Base-by-base conservation (phyloP, 1,140 invertebrate genomes). In the Anthonomus grandis region DNA sequence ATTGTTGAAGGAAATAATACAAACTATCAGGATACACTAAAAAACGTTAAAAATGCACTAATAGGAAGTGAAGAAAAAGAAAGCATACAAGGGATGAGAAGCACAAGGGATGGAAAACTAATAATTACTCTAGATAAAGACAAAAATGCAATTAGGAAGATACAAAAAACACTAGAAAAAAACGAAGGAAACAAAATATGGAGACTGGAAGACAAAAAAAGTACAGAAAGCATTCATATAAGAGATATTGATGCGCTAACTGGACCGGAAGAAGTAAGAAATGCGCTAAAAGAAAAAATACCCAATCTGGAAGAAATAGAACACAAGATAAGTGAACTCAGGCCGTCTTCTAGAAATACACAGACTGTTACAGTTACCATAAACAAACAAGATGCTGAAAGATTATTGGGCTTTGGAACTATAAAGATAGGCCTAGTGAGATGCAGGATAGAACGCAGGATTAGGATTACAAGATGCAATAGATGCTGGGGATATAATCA, bases 401-500 rank as follows among this genome's bases (percentile, higher is more conserved):
- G 0, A 4, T 0, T 59, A 15, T 15, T 36, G 6, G 13, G 18
- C 12, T 10, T n/a, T 8, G n/a, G 23, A 1, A 8, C 2, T 17
- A 13, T 59, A 3, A 39, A 38, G 25, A 38, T 62, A 6, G 60
- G 57, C 1, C 17, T 53, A 1, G 36, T 46, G 1, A 47, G 41
- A 12, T 59, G 56, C 17, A 10, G 25, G 9, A 15, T 50, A 8
- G 44, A 48, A 27, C 24, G 44, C 15, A 44, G 38, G 1, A 12
- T 54, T 2, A 22, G 42, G 4, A 8, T 62, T 3, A 5, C 8
- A 1, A 38, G 41, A 13, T 62, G 56, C 23, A 36, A 10, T 0
- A 62, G 31, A 19, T 62, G 59, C 24, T 53, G 48, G 42, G 47
- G 8, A 5, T 47, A 34, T n/a, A 25, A 21, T 1, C 56, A 59